Evolutionary conservation across 2,888 invertebrate species (phyloP).

Genomic region (Phyto melanocephala): DNA sequence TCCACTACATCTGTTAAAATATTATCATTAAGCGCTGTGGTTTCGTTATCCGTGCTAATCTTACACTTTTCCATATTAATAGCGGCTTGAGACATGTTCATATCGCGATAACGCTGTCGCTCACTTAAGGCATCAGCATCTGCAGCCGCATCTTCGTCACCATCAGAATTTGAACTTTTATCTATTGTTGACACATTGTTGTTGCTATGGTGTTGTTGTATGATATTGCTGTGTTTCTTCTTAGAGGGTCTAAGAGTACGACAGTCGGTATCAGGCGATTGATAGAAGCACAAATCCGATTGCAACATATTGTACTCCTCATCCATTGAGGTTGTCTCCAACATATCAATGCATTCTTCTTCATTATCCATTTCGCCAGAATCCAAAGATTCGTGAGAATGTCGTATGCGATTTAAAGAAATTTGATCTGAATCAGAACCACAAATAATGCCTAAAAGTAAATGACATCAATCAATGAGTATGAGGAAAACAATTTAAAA

Average conservation of each 20-base stretch:
- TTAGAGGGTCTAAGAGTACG: constrained; percentile 75
- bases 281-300: constrained; percentile 77
- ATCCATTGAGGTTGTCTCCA: constrained; percentile 78
- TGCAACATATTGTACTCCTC: constrained; percentile 78
- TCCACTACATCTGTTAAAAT: constrained; percentile 57
- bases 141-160: constrained; percentile 59
- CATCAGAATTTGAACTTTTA: constrained; percentile 61
- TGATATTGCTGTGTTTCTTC: constrained; percentile 69
- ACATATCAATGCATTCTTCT: constrained; percentile 80
- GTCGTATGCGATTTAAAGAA: constrained; percentile 78
- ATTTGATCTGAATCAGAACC: constrained; percentile 80
- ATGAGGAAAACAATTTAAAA: background rate
- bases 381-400: constrained; percentile 87
- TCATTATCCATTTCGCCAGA: constrained; percentile 83
- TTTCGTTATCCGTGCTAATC: constrained; percentile 16
- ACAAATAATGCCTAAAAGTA: constrained; percentile 80
- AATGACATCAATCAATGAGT: background rate
- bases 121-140: constrained; percentile 65
- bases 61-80: constrained; percentile 69
- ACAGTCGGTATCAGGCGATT: constrained; percentile 76
- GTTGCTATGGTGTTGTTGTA: constrained; percentile 65
- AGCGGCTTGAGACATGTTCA: constrained; percentile 74
- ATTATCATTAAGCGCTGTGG: background rate
- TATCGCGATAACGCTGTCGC: constrained; percentile 72
- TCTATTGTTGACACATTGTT: constrained; percentile 59